Base-by-base conservation (phyloP, 1,140 invertebrate species). In the Heliothis subflexa region DNA sequence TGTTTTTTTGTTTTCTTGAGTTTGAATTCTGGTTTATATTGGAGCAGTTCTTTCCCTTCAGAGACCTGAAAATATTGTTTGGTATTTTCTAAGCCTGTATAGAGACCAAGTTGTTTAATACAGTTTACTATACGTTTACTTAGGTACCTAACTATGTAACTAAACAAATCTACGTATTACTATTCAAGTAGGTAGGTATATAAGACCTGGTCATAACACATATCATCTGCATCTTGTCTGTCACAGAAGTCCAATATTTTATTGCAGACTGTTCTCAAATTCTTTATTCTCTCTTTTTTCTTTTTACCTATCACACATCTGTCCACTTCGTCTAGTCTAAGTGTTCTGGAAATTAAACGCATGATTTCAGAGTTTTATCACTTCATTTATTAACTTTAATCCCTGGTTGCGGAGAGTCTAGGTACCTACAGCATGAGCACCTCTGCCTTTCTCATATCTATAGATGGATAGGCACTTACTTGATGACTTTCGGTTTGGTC, bases 401-500 rank as follows among this genome's bases (percentile, higher is more conserved):
- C 33, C 0, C 21, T 25, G 21, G 21, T 25, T 0, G 2, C 21
- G 2, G 21, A 25, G 21, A 25, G 33, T 0, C 5, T 9, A 40
- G 33, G 5, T 5, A 7, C 5, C 33, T 33, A 7, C 33, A 33
- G 33, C 7, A 33, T 33, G 33, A 7, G 3, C 3, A 33, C 3
- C 33, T 7, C 7, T 33, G 33, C 33, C 7, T 33, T n/a, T n/a
- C n/a, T n/a, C 33, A 33, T 33, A 2, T 33, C 33, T 33, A 33
- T 18, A 55, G 10, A 55, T 11, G 10, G 16, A 14, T 52, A 62
- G 28, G 75, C 9, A 9, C 80, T 40, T 72, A 78, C 92, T 92
- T 93, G 40, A 93, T 93, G 71, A 93, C 88, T 89, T 89, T 93
- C 21, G 87, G 87, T 78, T 91, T 91, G 62, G 62, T 85, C 68